Conservation (phyloP, 2,113 vertebrate genomes). For the Perca fluviatilis region DNA sequence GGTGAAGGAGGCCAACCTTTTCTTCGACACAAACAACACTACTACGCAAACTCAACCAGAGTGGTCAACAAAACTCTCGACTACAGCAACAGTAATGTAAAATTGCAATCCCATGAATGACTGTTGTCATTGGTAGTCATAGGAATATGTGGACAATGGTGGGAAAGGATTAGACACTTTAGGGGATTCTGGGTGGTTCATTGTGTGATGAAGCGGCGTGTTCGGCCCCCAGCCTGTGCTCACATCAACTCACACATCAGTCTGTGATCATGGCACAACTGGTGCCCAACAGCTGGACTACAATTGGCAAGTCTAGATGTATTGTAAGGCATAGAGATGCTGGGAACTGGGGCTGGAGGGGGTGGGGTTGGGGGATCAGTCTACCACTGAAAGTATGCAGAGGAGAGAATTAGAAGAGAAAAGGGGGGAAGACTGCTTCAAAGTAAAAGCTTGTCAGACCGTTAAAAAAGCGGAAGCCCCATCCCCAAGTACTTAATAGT, state of each 20-base stretch:
- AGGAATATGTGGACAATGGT: slow-evolving; percentile 50
- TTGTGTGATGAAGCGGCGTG: slow-evolving; percentile 41
- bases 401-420: neutral
- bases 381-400: neutral
- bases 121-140: slow-evolving; percentile 12
- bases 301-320: slow-evolving; percentile 43
- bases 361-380: neutral
- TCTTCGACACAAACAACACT: slow-evolving; percentile 28
- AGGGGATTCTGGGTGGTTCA: slow-evolving; percentile 45
- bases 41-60: slow-evolving; percentile 39
- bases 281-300: slow-evolving; percentile 44
- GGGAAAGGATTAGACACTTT: slow-evolving; percentile 64
- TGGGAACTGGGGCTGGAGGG: slow-evolving; percentile 8
- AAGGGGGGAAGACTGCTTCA: slow-evolving; percentile 3
- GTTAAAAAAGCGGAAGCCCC: neutral
- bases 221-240: slow-evolving; percentile 46
- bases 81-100: neutral
- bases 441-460: neutral
- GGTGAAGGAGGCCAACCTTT: slow-evolving; percentile 47
- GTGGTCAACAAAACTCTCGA: slow-evolving; percentile 9
- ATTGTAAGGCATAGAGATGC: slow-evolving; percentile 42
- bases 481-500: neutral
- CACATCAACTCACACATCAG: slow-evolving; percentile 68
- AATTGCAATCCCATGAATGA: slow-evolving; percentile 37
- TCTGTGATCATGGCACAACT: slow-evolving; percentile 41